A percentile compares a stretch with the other conserved stretches of the same genome.
phyloP scores from a whole-genome alignment of 2,888 invertebrate species.

The Choreutis nemorana region DNA sequence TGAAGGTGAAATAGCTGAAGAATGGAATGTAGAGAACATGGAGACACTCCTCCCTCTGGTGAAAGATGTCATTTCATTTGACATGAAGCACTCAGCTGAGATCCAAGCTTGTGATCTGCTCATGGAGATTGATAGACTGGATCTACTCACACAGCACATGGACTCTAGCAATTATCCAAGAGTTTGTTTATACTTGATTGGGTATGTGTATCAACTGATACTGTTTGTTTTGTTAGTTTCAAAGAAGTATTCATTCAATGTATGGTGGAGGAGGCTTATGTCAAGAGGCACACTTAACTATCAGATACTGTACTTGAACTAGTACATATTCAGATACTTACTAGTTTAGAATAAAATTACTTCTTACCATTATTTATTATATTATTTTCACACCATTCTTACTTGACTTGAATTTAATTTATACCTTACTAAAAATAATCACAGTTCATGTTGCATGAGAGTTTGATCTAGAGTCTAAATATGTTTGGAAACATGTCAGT shows the following conservation, averaged over 20 bases:
- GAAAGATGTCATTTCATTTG: constrained; percentile 89
- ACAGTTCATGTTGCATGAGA: no score
- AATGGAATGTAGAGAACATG: constrained; percentile 73
- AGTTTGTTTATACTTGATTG: constrained; percentile 90
- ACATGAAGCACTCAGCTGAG: constrained; percentile 98
- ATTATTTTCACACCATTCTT: not conserved
- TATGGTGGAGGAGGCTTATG: not conserved
- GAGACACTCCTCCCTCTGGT: constrained; percentile 78
- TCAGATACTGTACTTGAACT: no score
- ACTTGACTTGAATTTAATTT: no score
- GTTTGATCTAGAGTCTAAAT: no score
- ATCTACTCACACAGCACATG: constrained; percentile 85
- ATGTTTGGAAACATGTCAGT: no score
- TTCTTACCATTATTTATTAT: not conserved
- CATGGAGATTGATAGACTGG: constrained; percentile 95
- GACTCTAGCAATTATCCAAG: constrained; percentile 89
- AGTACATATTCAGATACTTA: not conserved
- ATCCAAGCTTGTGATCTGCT: constrained; percentile 98
- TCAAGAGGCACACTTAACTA: no score
- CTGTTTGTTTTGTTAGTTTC: not conserved
- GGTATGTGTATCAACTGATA: constrained; percentile 27
- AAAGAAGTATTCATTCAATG: not conserved
- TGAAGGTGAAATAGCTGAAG: constrained; percentile 87
- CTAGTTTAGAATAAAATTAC: not conserved
- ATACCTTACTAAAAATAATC: not conserved